A percentile compares a stretch with the other conserved stretches of the same genome.
These are phyloP conservation scores for Mandrillus leucophaeus DNA, from an alignment of 2,113 vertebrate genomes.

Conservation along the genomic window DNA sequence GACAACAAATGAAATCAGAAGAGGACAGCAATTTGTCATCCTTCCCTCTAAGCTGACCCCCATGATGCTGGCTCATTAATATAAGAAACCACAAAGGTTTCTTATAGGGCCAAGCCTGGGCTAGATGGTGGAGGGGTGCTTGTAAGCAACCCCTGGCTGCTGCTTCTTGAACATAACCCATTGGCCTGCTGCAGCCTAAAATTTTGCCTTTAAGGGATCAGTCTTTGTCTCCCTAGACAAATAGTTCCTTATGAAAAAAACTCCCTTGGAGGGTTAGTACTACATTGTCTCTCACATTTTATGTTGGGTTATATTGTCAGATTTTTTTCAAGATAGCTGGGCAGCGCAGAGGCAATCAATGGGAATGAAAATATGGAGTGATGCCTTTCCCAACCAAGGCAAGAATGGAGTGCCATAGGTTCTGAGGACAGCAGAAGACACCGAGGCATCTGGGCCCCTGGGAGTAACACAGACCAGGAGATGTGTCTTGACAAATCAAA, in stretches of 20 bases:
- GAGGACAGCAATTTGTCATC: conserved; percentile 59
- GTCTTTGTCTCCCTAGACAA: neutral
- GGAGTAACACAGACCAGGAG: neutral
- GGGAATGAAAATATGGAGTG: neutral
- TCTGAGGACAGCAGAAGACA: neutral
- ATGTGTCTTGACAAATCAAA: neutral
- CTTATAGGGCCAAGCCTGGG: too few species aligned
- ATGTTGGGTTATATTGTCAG: neutral
- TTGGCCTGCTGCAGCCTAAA: neutral
- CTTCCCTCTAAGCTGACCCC: conserved; percentile 18
- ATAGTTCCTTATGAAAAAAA: neutral
- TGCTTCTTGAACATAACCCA: neutral
- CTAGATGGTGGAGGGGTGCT: neutral
- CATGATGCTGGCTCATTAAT: conserved; percentile 47
- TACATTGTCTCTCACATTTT: neutral
- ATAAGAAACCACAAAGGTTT: conserved; percentile 25
- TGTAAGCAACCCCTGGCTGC: neutral
- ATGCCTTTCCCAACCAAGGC: neutral
- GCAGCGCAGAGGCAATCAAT: neutral
- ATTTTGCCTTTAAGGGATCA: neutral
- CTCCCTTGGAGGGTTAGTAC: neutral
- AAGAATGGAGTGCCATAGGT: neutral
- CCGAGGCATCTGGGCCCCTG: fast-evolving
- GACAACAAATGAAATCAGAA: conserved; percentile 71
- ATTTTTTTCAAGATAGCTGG: neutral